Evolutionary conservation across 2,797 vertebrate genomes (phyloP), one percentile per base, ranked within the genome.

Genomic region (Coccyzus lansbergi): DNA sequence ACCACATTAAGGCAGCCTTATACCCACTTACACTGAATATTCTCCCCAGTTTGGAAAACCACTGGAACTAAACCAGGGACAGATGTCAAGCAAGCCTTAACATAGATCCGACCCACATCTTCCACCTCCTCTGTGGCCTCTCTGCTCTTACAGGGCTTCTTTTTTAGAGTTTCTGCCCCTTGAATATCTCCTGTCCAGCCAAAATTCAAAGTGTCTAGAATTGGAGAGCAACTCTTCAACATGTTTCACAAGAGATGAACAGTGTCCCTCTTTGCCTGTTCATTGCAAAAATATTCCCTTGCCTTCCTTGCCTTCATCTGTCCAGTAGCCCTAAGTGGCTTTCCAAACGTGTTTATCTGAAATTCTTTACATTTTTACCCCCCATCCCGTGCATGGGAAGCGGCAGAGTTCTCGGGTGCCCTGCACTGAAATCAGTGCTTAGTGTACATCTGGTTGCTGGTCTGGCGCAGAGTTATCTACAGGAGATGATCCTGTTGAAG

Each of bases 331-430:
- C 86, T 94, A 95, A 97, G 92, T 95, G 91, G 88, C 91, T 96
- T 97, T 96, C 93, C 94, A 94, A 96, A 95, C 75, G 87, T 12
- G 95, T 97, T 96, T 96, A 97, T 97, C 97, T 95, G 94, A 49
- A 95, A 97, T 97, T 97, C 97, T 96, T 97, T 80, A 95, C 93
- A 97, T 97, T 97, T 97, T 97, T 97, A 71, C 53, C 93, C 77
- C 14, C 2, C 2, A 38, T 94, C 95, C 92, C 1, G 0, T 69
- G 83, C 96, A 94, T 96, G 96, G 95, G 95, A 96, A 95, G 91
- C 6, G 2, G 34, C 48, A 2, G 70, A 26, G 83, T 88, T 83
- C 81, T 88, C 0, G 42, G 92, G 77, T 60, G 81, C 72, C 6
- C 51, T 1, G 31, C 3, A 1, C 74, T 86, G 92, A 90, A 72